phyloP scores from a whole-genome alignment of 2,888 invertebrate species.

The Dinocampus coccinellae region DNA sequence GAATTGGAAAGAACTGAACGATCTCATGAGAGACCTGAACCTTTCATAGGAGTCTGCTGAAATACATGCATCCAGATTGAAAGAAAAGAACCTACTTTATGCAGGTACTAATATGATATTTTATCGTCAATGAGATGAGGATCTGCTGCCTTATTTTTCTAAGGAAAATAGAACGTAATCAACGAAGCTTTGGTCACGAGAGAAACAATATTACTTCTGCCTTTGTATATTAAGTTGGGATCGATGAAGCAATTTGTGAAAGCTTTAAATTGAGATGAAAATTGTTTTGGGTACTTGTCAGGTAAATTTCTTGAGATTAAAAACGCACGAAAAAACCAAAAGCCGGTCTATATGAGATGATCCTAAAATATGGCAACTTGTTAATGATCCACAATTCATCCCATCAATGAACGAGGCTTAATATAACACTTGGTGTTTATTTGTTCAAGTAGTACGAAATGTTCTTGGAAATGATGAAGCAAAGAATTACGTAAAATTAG shows the following conservation, averaged over 20 bases:
- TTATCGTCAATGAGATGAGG: constrained; percentile 4
- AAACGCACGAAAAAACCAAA: constrained; percentile 6
- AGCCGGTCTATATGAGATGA: constrained; percentile 16
- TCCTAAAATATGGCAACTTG: constrained; percentile 21
- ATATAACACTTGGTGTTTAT: too few relatives aligned
- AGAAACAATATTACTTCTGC: constrained; percentile 16
- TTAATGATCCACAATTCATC: constrained; percentile 15
- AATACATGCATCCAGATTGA: constrained; percentile 11
- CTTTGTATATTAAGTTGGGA: constrained; percentile 24
- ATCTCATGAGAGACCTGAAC: constrained; percentile 16
- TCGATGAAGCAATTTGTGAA: constrained; percentile 31
- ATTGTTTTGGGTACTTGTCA: constrained; percentile 23
- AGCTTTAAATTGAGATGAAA: constrained; percentile 9
- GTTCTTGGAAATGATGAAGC: constrained; percentile 29
- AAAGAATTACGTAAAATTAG: constrained; percentile 19
- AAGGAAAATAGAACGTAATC: too few relatives aligned
- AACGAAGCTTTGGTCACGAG: not conserved
- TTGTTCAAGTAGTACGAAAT: constrained; percentile 4
- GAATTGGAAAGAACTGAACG: constrained; percentile 1
- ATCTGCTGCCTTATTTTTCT: constrained; percentile 1
- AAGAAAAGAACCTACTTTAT: constrained; percentile 9
- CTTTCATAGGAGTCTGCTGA: constrained; percentile 14
- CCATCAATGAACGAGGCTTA: constrained; percentile 10
- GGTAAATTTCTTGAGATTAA: constrained; percentile 11
- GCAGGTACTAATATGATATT: constrained; percentile 5